These are phyloP conservation scores for Apostichopus leukothele DNA, from an alignment of 53 echinoderm and acorn worm species.

Conservation along the genomic window DNA sequence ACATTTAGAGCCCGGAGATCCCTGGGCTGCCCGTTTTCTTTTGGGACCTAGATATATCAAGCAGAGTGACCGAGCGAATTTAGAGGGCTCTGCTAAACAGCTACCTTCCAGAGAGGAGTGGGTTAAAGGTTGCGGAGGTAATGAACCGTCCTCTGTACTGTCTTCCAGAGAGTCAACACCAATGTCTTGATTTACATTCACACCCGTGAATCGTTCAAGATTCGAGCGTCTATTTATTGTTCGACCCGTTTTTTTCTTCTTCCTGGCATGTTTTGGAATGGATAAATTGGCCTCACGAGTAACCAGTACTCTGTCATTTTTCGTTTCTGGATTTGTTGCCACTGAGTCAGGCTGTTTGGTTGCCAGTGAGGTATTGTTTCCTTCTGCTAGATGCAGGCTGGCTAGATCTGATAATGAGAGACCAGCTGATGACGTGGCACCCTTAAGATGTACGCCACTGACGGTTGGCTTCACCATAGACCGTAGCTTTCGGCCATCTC, in stretches of 20 bases:
- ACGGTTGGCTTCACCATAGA: not conserved
- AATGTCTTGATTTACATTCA: not conserved
- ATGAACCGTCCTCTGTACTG: not conserved
- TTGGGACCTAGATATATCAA: not conserved
- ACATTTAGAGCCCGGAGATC: not conserved
- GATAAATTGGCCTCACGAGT: not conserved
- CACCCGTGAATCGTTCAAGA: not conserved
- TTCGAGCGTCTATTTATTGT: not conserved
- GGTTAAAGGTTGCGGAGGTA: not conserved
- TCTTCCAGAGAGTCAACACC: not conserved
- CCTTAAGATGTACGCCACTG: not conserved
- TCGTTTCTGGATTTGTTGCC: not conserved
- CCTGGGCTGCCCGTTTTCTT: not conserved
- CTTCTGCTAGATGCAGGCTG: slow-evolving; percentile 3
- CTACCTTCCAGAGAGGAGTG: not conserved
- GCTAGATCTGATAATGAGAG: slow-evolving; percentile 7
- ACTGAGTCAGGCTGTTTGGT: not conserved
- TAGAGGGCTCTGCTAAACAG: slow-evolving; percentile 25
- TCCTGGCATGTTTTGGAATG: not conserved
- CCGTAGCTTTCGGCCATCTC: not conserved
- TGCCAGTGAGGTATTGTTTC: not conserved
- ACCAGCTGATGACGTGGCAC: not conserved
- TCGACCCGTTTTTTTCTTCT: slow-evolving; percentile 14
- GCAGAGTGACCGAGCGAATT: slow-evolving; percentile 23
- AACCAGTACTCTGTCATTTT: not conserved